Evolutionary conservation across 2,797 vertebrate genomes (phyloP).

Genomic region (Zalophus californianus): DNA sequence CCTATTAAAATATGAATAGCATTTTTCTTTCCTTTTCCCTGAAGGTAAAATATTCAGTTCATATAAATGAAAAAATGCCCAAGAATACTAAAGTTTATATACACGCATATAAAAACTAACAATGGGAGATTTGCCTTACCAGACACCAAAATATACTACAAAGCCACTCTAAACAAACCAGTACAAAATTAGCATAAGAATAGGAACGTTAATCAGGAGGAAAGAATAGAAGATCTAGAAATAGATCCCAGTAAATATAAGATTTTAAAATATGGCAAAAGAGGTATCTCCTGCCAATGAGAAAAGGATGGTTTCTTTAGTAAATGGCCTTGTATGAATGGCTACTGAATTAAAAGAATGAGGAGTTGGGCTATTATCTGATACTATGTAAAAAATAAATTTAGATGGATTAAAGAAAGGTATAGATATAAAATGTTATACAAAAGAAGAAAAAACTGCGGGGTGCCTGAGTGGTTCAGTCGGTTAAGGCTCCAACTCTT

Average conservation of each 20-base stretch:
- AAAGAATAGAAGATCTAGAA: not conserved
- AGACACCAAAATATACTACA: conserved; percentile 38
- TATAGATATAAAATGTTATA: conserved; percentile 21
- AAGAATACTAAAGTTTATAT: conserved; percentile 36
- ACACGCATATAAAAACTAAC: not conserved
- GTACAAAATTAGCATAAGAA: conserved; percentile 3
- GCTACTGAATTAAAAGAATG: conserved; percentile 13
- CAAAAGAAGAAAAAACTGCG: not conserved
- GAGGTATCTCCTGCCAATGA: not conserved
- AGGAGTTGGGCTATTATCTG: not conserved
- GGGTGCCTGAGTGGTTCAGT: not conserved
- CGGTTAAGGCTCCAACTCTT: not conserved
- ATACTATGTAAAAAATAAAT: conserved; percentile 63
- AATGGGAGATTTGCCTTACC: conserved; percentile 55
- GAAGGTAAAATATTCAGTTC: conserved; percentile 43
- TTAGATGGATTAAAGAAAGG: not conserved
- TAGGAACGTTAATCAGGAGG: not conserved
- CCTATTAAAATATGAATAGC: conserved; percentile 67
- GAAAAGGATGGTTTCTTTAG: not conserved
- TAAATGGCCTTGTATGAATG: not conserved
- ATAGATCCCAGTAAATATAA: not conserved
- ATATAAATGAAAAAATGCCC: conserved; percentile 18
- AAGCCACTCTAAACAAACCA: conserved; percentile 11
- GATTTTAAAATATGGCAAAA: conserved; percentile 10
- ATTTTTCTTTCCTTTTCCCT: conserved; percentile 75